A percentile compares a stretch with the other conserved stretches of the same genome.
These are phyloP conservation scores for Octomys mimax DNA, from an alignment of 2,797 vertebrate genomes.

Conservation along the genomic window DNA sequence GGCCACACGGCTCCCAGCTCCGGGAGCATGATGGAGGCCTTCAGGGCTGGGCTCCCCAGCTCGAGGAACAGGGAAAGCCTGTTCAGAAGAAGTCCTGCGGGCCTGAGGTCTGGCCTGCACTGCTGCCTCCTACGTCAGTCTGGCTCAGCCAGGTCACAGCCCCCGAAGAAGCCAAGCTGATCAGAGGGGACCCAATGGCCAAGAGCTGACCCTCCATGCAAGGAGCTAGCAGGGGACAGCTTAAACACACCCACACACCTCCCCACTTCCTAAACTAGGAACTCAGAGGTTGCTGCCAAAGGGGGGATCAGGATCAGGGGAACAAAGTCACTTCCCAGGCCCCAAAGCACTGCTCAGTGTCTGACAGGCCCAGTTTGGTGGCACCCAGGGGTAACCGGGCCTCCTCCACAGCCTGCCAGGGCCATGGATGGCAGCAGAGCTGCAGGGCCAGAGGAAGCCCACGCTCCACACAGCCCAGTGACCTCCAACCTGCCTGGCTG, in stretches of 20 bases:
- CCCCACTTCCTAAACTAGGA: neutral
- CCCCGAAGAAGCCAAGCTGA: neutral
- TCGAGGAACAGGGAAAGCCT: neutral
- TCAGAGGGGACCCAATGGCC: neutral
- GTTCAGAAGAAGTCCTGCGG: neutral
- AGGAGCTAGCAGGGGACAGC: neutral
- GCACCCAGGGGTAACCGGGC: accelerated
- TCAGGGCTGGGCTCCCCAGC: neutral
- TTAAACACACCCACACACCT: no score
- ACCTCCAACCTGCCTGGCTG: neutral
- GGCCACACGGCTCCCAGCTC: neutral
- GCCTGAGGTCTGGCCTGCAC: neutral
- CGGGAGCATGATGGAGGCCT: accelerated
- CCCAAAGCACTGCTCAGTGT: neutral
- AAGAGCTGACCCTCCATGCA: neutral
- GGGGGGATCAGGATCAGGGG: neutral
- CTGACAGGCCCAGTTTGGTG: neutral
- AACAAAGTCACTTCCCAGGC: neutral
- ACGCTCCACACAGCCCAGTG: accelerated
- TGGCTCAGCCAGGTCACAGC: neutral
- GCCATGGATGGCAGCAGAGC: accelerated
- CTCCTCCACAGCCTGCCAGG: neutral
- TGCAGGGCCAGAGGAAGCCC: neutral
- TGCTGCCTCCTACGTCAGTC: neutral
- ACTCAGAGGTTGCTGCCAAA: neutral